phyloP scores from a whole-genome alignment of 2,797 vertebrate genomes.

The Pogoniulus pusillus region DNA sequence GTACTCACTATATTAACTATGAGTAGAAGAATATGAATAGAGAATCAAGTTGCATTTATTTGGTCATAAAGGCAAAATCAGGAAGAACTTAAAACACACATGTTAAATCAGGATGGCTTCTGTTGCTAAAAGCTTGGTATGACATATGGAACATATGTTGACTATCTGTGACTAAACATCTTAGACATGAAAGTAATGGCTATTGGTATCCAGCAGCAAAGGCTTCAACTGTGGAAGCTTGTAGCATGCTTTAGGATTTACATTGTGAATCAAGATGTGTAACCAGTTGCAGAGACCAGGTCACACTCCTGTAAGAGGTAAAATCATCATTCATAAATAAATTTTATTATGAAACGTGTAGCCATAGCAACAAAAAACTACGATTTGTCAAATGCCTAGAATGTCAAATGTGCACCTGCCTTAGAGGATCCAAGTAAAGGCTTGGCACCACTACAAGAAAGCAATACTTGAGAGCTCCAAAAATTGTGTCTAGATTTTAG shows the following conservation, averaged over 20 bases:
- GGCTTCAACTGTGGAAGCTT: not conserved
- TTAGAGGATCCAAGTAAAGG: not conserved
- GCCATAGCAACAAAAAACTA: not conserved
- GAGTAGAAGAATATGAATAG: not conserved
- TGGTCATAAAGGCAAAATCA: not conserved
- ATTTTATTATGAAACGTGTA: not conserved
- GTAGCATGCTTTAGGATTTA: not conserved
- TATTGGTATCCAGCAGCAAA: not conserved
- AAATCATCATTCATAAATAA: not conserved
- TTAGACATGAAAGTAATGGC: not conserved
- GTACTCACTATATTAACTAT: not conserved
- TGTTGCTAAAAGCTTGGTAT: not conserved
- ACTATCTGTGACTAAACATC: not conserved
- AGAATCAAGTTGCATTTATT: not conserved
- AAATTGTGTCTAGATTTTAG: not conserved
- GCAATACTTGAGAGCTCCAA: not conserved
- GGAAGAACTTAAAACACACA: not conserved
- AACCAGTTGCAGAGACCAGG: not conserved
- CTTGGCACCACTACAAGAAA: not conserved
- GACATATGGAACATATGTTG: not conserved
- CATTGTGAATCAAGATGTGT: not conserved
- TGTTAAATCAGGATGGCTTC: not conserved
- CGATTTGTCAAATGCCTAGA: not conserved
- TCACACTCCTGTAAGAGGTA: not conserved
- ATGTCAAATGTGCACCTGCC: not conserved